Evolutionary conservation across 1,140 invertebrate species (phyloP), one percentile per base, ranked within the genome.

Genomic region (Procambarus clarkii): DNA sequence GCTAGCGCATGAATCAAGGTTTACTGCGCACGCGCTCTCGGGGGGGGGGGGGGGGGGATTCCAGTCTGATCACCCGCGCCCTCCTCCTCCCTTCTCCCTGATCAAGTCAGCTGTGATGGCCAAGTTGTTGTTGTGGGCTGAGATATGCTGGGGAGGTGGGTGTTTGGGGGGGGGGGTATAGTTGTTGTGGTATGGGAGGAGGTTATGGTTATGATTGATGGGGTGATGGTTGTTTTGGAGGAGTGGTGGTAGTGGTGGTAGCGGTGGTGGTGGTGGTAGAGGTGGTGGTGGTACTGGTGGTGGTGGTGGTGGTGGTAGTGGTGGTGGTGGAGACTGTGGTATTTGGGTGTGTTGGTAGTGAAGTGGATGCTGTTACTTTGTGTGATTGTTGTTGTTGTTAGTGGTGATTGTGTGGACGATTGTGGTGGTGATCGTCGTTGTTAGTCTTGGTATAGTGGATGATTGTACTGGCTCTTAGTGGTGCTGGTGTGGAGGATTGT

Each of bases 11-110:
- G 86, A 88, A 81, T 80, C 60, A 80, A 64, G 71, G 86, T 88
- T 88, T 88, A 88, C 86, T 80, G 78, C 60, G 86, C 86, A 88
- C 86, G 86, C 78, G 77, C 86, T n/a, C 86, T 80, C 58, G 50
- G 86, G 86, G 77, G 77, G n/a, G n/a, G n/a, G n/a, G n/a, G n/a
- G n/a, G n/a, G n/a, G n/a, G 80, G 34, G 34, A 34, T 34, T 76
- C 86, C 77, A 78, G 58, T 44, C 78, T n/a, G 45, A 76, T 60
- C 54, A 54, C 77, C 58, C 58, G 24, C 78, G 0, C 34, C 34
- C 34, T 34, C 34, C 34, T 34, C 34, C 34, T 34, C 34, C 34
- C 34, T 34, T 34, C 34, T n/a, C 86, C 86, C 77, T 76, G 77
- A 79, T 48, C 60, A 45, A 60, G 74, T 86, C 48, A 86, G 85